A percentile compares a stretch with the other conserved stretches of the same genome.
Evolutionary conservation across 2,113 vertebrate species (phyloP).

Genomic region (Malurus elegans): DNA sequence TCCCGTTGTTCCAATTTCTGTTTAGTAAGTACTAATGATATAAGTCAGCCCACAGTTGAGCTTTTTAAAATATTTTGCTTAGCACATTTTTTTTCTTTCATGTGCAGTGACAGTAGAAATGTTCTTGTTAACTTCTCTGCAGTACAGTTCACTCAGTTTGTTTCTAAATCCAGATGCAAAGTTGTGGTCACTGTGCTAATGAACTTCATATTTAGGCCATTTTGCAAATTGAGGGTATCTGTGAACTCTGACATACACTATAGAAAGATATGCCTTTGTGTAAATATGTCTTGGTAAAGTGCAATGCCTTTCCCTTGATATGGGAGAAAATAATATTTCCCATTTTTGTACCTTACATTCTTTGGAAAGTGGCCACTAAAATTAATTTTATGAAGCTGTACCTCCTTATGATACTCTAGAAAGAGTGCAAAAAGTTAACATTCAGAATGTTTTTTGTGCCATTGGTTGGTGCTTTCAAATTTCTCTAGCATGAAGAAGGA

Average conservation of each 20-base stretch:
- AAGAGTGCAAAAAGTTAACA: neutral
- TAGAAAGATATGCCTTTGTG: neutral
- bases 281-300: neutral
- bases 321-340: neutral
- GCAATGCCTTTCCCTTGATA: neutral
- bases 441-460: neutral
- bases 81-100: neutral
- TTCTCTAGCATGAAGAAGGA: neutral
- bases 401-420: neutral
- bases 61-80: neutral
- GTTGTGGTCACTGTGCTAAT: conserved; percentile 3
- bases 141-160: neutral
- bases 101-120: neutral
- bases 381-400: neutral
- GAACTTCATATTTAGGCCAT: neutral
- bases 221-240: neutral
- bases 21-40: neutral
- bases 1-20: neutral
- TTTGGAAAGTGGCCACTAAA: neutral
- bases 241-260: neutral
- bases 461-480: conserved; percentile 46
- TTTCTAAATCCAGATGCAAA: neutral
- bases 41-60: neutral
- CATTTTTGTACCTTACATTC: neutral
- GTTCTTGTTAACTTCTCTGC: neutral